phyloP scores from a whole-genome alignment of 2,113 vertebrate genomes.

The Triplophysa tibetana region DNA sequence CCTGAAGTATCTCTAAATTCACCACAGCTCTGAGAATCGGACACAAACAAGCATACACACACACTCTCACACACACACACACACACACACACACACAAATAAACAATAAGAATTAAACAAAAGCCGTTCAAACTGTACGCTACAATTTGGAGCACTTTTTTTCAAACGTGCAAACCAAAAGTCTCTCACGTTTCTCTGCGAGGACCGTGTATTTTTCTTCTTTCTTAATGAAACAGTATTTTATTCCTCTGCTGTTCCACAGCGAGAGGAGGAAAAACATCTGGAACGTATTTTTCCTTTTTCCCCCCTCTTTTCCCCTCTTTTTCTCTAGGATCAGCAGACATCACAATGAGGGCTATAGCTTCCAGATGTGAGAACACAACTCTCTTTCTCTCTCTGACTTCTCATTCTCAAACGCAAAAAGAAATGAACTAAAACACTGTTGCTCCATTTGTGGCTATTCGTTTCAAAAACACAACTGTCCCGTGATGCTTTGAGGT shows the following conservation, averaged over 20 bases:
- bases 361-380: slow-evolving; percentile 72
- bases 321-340: slow-evolving; percentile 68
- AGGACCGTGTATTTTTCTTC: slow-evolving; percentile 66
- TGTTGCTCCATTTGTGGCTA: neutral
- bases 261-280: slow-evolving; percentile 74
- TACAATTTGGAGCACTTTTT: slow-evolving; percentile 16
- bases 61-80: neutral
- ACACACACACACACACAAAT: slow-evolving; percentile 17
- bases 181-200: slow-evolving; percentile 26
- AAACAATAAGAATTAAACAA: slow-evolving; percentile 6
- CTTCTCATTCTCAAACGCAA: neutral
- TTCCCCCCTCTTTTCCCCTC: slow-evolving; percentile 46
- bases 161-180: slow-evolving; percentile 40
- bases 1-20: no score
- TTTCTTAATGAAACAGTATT: slow-evolving; percentile 63
- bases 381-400: slow-evolving; percentile 52
- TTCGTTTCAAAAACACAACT: slow-evolving; percentile 6
- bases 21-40: no score
- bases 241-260: slow-evolving; percentile 66
- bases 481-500: slow-evolving; percentile 20
- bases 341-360: slow-evolving; percentile 75
- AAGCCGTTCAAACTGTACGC: slow-evolving; percentile 46
- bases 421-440: slow-evolving; percentile 2
- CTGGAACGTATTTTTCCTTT: slow-evolving; percentile 77
- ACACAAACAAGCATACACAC: neutral